Conservation (phyloP, 2,888 invertebrate genomes). For the Eristalis tenax region DNA sequence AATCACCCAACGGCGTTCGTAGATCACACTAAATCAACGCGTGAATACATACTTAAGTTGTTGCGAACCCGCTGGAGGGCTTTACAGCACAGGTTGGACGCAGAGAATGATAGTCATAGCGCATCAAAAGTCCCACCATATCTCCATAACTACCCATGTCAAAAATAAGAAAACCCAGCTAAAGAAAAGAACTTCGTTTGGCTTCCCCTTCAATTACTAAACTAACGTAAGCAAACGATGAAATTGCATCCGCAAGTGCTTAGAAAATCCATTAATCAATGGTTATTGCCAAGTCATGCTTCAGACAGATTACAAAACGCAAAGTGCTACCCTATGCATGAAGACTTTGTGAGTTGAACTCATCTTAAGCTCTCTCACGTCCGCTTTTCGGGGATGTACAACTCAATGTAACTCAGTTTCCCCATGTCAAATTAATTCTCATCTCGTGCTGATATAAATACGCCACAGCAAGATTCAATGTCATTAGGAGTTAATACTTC, state of each 20-base stretch:
- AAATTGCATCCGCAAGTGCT: not conserved
- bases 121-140: too few species aligned
- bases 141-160: not conserved
- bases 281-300: not conserved
- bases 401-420: not conserved
- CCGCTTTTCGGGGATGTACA: slow-evolving; percentile 32
- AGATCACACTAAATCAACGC: too few species aligned
- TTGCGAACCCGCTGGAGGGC: too few species aligned
- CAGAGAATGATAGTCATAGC: too few species aligned
- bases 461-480: not conserved
- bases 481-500: slow-evolving; percentile 33
- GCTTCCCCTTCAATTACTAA: not conserved
- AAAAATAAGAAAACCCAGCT: not conserved
- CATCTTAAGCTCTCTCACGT: not conserved
- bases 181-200: too few species aligned
- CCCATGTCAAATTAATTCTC: not conserved
- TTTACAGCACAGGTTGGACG: too few species aligned
- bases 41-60: too few species aligned
- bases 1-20: too few species aligned
- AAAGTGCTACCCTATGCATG: too few species aligned
- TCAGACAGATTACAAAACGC: not conserved
- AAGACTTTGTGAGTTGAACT: not conserved
- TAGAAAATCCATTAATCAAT: not conserved
- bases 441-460: slow-evolving; percentile 45
- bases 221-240: not conserved